phyloP scores from a whole-genome alignment of 2,113 vertebrate genomes.

The chimpanzee (Pan troglodytes) region NHGRI_mPanTro3-v2.1_pri NC_072403.2:38988501-38989000 shows the following conservation, averaged over 20 bases:
- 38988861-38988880: neutral
- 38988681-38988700: neutral
- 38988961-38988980: neutral
- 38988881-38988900: neutral
- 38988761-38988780: neutral
- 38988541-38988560: neutral
- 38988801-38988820: neutral
- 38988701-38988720: neutral
- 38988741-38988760: neutral
- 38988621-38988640: neutral
- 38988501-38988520: neutral
- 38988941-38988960: neutral
- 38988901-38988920: neutral
- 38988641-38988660: neutral
- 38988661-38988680: neutral
- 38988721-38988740: neutral
- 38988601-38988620: neutral
- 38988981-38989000: neutral
- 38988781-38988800: neutral
- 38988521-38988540: slow-evolving; percentile 14
- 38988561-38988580: too few relatives aligned
- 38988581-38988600: neutral
- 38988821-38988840: neutral
- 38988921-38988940: neutral
- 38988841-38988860: neutral